Conservation (phyloP, 2,113 vertebrate species). For the Enhydra lutris region DNA sequence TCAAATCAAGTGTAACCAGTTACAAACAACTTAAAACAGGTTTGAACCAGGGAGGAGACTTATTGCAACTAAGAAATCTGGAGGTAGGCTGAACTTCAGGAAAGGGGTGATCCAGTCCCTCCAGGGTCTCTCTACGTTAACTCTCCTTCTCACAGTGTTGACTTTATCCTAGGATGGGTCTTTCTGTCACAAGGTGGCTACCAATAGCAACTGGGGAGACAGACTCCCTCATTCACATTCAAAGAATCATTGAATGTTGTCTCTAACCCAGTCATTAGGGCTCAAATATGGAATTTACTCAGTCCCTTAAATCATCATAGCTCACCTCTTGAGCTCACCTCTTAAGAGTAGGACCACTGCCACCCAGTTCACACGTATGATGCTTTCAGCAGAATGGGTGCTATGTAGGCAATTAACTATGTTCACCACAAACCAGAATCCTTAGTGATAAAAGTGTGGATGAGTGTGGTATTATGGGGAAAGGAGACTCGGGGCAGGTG, state of each 20-base stretch:
- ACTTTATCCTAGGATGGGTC: background rate
- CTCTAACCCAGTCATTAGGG: background rate
- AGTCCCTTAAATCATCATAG: background rate
- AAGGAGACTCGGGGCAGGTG: background rate
- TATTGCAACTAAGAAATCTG: background rate
- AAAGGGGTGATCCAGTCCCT: background rate
- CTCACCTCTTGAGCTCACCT: background rate
- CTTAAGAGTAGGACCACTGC: background rate
- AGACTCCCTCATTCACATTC: background rate
- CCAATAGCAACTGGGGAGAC: background rate
- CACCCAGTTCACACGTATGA: background rate
- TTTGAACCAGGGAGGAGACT: background rate
- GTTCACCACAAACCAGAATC: background rate
- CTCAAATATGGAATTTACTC: background rate
- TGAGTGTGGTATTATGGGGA: background rate
- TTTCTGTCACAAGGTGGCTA: background rate
- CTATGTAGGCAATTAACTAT: background rate
- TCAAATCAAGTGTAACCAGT: background rate
- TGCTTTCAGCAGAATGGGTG: background rate
- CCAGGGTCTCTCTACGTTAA: background rate
- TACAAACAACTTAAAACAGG: background rate
- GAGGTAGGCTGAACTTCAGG: background rate
- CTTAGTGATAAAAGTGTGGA: background rate
- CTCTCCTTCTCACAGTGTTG: background rate
- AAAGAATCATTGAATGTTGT: background rate